Evolutionary conservation across 92 coral and sea anemone species (phyloP).

Genomic region (Siderastrea siderea): DNA sequence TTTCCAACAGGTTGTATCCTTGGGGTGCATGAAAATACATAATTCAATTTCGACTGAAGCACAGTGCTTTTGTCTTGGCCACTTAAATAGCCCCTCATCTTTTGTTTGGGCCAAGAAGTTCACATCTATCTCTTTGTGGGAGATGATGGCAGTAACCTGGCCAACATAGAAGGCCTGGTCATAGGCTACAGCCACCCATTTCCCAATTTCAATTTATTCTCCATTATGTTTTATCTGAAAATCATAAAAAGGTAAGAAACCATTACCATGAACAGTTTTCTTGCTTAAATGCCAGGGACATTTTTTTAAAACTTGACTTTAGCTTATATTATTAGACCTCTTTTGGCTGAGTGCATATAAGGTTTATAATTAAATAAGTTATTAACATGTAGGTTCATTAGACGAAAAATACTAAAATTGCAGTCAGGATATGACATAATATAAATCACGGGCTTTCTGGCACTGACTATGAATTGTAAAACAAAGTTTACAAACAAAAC

Average conservation of each 20-base stretch:
- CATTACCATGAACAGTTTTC: not conserved
- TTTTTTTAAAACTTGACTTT: no score
- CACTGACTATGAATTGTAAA: no score
- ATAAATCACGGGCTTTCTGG: no score
- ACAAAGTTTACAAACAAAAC: no score
- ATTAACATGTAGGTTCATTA: not conserved
- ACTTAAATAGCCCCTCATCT: not conserved
- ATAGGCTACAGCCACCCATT: constrained; percentile 43
- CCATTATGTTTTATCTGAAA: constrained; percentile 13
- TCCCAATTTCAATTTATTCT: not conserved
- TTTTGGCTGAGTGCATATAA: not conserved
- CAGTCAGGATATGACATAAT: no score
- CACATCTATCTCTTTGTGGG: not conserved
- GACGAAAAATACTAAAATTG: no score
- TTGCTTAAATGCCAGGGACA: not conserved
- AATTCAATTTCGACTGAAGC: not conserved
- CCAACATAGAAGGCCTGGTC: constrained; percentile 35
- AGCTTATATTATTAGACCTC: not conserved
- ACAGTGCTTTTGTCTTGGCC: not conserved
- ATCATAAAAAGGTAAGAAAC: not conserved
- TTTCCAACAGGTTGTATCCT: not conserved
- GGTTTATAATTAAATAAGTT: not conserved
- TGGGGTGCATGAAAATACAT: not conserved
- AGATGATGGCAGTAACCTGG: constrained; percentile 25
- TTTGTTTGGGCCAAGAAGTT: not conserved